Evolutionary conservation across 2,888 invertebrate species (phyloP).

Genomic region (Lepidocyrtinus sp.): DNA sequence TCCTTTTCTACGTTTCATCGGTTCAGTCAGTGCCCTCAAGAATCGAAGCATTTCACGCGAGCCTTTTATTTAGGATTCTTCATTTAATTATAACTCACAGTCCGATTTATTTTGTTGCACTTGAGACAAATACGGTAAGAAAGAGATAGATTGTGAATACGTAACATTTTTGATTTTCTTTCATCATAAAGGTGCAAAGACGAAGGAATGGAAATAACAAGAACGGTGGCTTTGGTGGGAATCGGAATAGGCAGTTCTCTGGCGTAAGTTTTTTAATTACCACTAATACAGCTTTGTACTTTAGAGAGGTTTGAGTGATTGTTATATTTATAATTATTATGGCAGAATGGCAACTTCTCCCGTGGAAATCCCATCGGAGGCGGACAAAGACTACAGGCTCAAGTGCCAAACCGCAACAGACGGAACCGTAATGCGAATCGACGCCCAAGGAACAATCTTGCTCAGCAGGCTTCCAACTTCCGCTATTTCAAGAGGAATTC

Average conservation of each 20-base stretch:
- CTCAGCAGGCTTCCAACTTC: conserved; percentile 13
- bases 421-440: conserved; percentile 40
- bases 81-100: background rate
- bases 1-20: background rate
- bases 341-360: background rate
- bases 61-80: conserved; percentile 4
- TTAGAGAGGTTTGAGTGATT: too few species aligned
- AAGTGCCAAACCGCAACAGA: conserved; percentile 1
- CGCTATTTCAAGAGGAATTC: conserved; percentile 27
- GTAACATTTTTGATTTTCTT: conserved; percentile 3
- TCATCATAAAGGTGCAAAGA: background rate
- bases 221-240: conserved; percentile 1
- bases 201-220: too few species aligned
- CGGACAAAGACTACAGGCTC: conserved; percentile 18
- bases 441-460: background rate
- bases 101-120: conserved; percentile 4
- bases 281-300: too few species aligned
- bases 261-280: background rate
- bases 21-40: background rate
- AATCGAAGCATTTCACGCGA: conserved; percentile 8
- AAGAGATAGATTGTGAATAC: background rate
- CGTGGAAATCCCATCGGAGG: conserved; percentile 26
- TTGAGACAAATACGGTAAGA: too few species aligned
- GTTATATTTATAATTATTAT: too few species aligned
- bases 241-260: background rate